Conservation (phyloP, 1,140 invertebrate species). For the Orius insidiosus region DNA sequence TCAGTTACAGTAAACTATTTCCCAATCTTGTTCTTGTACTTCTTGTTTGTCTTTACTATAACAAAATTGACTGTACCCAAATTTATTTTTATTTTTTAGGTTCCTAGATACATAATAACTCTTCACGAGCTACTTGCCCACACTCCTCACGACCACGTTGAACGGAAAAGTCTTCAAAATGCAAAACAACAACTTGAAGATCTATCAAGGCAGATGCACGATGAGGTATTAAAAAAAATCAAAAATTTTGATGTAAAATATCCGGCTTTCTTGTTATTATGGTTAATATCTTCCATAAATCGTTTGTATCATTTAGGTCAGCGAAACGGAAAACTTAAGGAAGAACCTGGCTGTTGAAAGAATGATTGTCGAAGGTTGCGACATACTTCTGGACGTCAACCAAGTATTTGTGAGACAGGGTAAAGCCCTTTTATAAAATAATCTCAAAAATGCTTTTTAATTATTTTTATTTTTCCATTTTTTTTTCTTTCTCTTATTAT, state of each 20-base stretch:
- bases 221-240: slow-evolving; percentile 40
- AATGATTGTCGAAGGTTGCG: slow-evolving; percentile 90
- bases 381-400: slow-evolving; percentile 84
- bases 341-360: slow-evolving; percentile 86
- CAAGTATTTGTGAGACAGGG: slow-evolving; percentile 80
- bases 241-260: too few relatives aligned
- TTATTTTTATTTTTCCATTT: too few relatives aligned
- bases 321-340: slow-evolving; percentile 83
- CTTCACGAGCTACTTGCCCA: slow-evolving; percentile 80
- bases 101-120: slow-evolving; percentile 83
- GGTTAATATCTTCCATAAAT: not conserved
- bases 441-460: too few relatives aligned
- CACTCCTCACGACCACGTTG: slow-evolving; percentile 89
- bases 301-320: slow-evolving; percentile 41
- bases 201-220: slow-evolving; percentile 66
- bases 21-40: too few relatives aligned
- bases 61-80: too few relatives aligned
- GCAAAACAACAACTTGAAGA: slow-evolving; percentile 78
- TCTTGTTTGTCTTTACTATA: too few relatives aligned
- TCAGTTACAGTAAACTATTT: too few relatives aligned
- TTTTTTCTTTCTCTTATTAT: too few relatives aligned
- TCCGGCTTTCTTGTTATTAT: too few relatives aligned
- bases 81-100: slow-evolving; percentile 32
- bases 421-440: slow-evolving; percentile 23
- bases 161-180: slow-evolving; percentile 73